Evolutionary conservation across 2,888 invertebrate genomes (phyloP).

Genomic region (Lycia hirtaria): DNA sequence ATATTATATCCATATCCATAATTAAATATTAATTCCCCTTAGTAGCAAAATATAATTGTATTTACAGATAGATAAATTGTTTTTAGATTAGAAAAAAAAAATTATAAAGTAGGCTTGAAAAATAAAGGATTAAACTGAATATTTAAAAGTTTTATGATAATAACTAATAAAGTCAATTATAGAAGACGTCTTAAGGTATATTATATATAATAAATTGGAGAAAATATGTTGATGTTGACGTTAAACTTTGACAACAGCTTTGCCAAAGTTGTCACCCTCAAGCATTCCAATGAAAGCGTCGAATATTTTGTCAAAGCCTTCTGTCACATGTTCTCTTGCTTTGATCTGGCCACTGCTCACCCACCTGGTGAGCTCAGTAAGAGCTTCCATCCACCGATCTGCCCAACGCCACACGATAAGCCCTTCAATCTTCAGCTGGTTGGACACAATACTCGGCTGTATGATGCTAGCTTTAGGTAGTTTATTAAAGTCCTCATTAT

Average conservation of each 20-base stretch:
- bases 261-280: conserved; percentile 87
- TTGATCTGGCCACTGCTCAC: conserved; percentile 83
- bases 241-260: conserved; percentile 88
- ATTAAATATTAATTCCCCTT: too few species aligned
- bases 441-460: conserved; percentile 13
- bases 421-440: conserved; percentile 86
- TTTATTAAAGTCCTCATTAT: conserved; percentile 59
- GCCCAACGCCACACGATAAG: conserved; percentile 80
- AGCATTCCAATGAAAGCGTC: conserved; percentile 88
- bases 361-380: conserved; percentile 85
- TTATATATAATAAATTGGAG: neutral
- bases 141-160: too few species aligned
- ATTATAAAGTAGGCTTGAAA: too few species aligned
- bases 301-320: conserved; percentile 89
- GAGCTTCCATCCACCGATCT: conserved; percentile 84
- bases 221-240: neutral
- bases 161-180: too few species aligned
- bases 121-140: too few species aligned
- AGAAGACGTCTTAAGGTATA: too few species aligned
- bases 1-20: too few species aligned
- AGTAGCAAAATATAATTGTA: too few species aligned
- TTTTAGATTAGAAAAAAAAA: too few species aligned
- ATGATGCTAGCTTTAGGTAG: conserved; percentile 7
- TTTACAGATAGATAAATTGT: too few species aligned
- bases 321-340: conserved; percentile 87